Evolutionary conservation across 2,113 vertebrate genomes (phyloP).

Genomic region (Malaclemys terrapin): DNA sequence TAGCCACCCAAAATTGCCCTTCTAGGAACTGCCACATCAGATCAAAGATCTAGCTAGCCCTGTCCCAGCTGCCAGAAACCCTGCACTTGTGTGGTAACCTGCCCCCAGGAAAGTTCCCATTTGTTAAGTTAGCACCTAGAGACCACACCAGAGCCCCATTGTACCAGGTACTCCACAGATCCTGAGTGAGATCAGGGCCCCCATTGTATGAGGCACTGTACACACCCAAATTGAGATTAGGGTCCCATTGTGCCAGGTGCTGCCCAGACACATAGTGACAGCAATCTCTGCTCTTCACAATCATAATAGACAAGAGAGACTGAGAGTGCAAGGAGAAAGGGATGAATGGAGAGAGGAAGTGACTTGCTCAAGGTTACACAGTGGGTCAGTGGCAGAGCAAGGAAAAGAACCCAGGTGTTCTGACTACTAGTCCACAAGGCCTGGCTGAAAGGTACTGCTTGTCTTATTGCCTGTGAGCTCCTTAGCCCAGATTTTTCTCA

Average conservation of each 20-base stretch:
- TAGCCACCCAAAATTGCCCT: not conserved
- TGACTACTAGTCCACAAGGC: not conserved
- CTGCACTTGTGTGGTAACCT: not conserved
- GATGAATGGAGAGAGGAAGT: not conserved
- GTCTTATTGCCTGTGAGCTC: not conserved
- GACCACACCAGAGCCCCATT: not conserved
- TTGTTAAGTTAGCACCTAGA: not conserved
- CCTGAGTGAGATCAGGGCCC: not conserved
- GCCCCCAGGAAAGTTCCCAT: not conserved
- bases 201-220: not conserved
- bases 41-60: not conserved
- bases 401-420: accelerated
- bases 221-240: not conserved
- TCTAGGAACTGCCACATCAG: not conserved
- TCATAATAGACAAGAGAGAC: not conserved
- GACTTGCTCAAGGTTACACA: not conserved
- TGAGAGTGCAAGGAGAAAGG: not conserved
- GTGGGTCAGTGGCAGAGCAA: not conserved
- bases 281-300: not conserved
- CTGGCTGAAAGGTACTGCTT: not conserved
- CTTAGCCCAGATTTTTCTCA: not conserved
- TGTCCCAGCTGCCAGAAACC: not conserved
- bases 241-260: not conserved
- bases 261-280: not conserved
- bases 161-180: not conserved